A percentile compares a stretch with the other conserved stretches of the same genome.
These are phyloP conservation scores for Temnothorax curvispinosus DNA, from an alignment of 1,140 invertebrate genomes.

Conservation along the genomic window DNA sequence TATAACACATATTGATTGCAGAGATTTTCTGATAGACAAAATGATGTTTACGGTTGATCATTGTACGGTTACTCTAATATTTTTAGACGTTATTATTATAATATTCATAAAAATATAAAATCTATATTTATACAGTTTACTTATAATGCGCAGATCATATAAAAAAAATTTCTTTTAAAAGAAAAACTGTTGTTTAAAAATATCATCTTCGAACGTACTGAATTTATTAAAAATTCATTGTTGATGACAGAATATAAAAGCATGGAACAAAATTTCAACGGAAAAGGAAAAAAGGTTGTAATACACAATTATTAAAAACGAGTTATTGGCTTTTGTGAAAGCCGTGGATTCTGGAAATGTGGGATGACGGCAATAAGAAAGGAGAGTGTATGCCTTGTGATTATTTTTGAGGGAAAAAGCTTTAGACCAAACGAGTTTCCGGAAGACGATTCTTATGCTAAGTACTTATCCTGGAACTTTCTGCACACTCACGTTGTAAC, in stretches of 20 bases:
- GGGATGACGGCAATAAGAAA: slow-evolving; percentile 26
- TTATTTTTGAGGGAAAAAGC: slow-evolving; percentile 48
- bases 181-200: not conserved
- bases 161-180: not conserved
- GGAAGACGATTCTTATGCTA: slow-evolving; percentile 58
- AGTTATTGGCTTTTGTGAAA: slow-evolving; percentile 33
- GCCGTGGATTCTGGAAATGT: not conserved
- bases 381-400: slow-evolving; percentile 24
- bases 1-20: not conserved
- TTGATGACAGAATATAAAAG: not conserved
- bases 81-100: not conserved
- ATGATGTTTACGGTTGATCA: not conserved
- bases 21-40: not conserved
- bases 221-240: not conserved
- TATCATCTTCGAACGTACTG: not conserved
- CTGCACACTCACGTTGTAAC: slow-evolving; percentile 42
- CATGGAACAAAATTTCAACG: not conserved
- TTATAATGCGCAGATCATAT: not conserved
- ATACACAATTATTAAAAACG: slow-evolving; percentile 3
- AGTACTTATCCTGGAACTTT: slow-evolving; percentile 47
- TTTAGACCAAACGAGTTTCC: slow-evolving; percentile 49
- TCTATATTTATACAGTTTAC: not conserved
- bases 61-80: not conserved
- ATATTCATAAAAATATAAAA: not conserved
- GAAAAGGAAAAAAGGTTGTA: not conserved